A percentile compares a stretch with the other conserved stretches of the same genome.
These are phyloP conservation scores for Eupithecia centaureata DNA, from an alignment of 2,888 invertebrate genomes.

Conservation along the genomic window DNA sequence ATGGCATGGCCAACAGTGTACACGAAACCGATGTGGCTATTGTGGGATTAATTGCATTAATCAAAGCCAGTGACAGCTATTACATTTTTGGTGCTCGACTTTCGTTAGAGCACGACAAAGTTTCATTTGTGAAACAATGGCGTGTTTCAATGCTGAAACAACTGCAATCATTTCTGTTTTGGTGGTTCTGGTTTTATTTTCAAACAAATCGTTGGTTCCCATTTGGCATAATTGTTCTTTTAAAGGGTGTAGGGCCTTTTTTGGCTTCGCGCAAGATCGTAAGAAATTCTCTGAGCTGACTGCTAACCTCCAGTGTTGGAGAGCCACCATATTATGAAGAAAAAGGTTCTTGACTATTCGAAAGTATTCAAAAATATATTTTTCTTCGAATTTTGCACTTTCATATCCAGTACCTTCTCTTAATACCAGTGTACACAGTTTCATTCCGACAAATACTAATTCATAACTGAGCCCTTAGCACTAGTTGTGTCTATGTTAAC, in stretches of 20 bases:
- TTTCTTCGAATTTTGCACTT: no score
- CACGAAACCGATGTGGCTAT: constrained; percentile 65
- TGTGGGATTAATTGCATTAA: constrained; percentile 83
- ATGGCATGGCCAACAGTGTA: constrained; percentile 56
- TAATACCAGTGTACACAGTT: no score
- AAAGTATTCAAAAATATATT: no score
- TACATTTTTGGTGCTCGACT: constrained; percentile 84
- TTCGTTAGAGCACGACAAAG: constrained; percentile 67
- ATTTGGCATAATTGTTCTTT: background rate
- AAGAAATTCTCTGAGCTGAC: no score
- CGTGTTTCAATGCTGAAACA: constrained; percentile 56
- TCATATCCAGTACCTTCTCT: no score
- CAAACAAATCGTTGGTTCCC: background rate
- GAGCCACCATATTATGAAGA: no score
- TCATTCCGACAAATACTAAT: no score
- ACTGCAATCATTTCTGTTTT: constrained; percentile 45
- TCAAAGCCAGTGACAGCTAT: constrained; percentile 81
- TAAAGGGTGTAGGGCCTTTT: background rate
- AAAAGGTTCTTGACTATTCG: no score
- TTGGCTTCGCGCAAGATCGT: no score
- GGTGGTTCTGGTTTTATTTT: constrained; percentile 12
- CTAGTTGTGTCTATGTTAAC: no score
- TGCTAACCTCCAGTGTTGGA: no score
- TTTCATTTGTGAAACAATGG: constrained; percentile 72
- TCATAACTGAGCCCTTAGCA: no score